Evolutionary conservation across 1,140 invertebrate species (phyloP).

Genomic region (Caenorhabditis latens): DNA sequence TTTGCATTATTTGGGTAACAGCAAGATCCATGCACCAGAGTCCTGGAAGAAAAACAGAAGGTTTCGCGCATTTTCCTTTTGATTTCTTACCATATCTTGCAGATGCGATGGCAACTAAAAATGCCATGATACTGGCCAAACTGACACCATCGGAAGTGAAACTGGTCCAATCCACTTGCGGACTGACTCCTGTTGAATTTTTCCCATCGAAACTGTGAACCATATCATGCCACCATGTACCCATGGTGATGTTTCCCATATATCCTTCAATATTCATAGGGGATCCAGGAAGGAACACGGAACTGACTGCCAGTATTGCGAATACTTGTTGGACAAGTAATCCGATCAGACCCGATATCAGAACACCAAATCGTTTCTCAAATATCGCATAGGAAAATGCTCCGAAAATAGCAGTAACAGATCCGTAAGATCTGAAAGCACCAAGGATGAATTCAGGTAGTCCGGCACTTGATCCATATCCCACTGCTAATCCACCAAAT

Average conservation of each 20-base stretch:
- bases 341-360: constrained; percentile 67
- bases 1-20: constrained; percentile 82
- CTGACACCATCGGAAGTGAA: constrained; percentile 65
- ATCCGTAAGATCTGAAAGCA: constrained; percentile 60
- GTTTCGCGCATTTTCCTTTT: neutral
- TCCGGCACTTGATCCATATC: constrained; percentile 68
- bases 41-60: constrained; percentile 66
- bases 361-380: constrained; percentile 66
- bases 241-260: constrained; percentile 67
- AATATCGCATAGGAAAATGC: constrained; percentile 67
- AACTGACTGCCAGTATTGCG: constrained; percentile 79
- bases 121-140: constrained; percentile 62
- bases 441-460: constrained; percentile 68
- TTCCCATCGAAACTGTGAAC: constrained; percentile 61
- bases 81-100: constrained; percentile 50
- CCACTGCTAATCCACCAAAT: constrained; percentile 67
- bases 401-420: constrained; percentile 66
- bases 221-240: constrained; percentile 59
- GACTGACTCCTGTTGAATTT: neutral
- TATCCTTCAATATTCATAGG: constrained; percentile 79
- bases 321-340: constrained; percentile 71
- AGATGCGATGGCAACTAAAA: constrained; percentile 70
- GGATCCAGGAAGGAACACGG: constrained; percentile 81
- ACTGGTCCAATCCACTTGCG: constrained; percentile 61
- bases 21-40: constrained; percentile 82